Evolutionary conservation across 2,797 vertebrate genomes (phyloP), one percentile per base, ranked within the genome.

Genomic region (Acrocephalus scirpaceus): DNA sequence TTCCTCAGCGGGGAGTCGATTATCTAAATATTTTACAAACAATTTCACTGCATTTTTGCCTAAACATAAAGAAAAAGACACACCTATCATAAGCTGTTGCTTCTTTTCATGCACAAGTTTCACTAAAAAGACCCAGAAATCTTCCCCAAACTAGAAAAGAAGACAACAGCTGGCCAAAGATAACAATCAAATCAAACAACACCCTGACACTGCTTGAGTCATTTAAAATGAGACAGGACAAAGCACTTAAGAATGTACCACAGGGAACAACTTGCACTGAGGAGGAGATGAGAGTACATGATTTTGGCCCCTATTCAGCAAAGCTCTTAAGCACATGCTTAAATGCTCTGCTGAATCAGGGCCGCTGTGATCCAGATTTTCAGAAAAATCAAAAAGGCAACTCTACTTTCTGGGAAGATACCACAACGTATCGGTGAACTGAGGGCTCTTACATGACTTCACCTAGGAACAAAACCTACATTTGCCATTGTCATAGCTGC

Each of bases 141-240:
- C 81, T 93, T 77, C 81, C 71, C 61, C n/a, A 82, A 91, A 89
- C 54, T 19, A 93, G 77, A 58, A 83, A 88, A 95, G 91, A 93
- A 57, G 81, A 92, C 5, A 21, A 88, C 69, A 94, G 84, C 67
- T 23, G 27, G 96, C 96, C 95, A 96, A 96, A 96, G 95, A 97
- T 95, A 97, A 96, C 92, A 96, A 96, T 95, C 94, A 92, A 96
- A 96, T 97, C 96, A 96, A 97, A 97, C 96, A 97, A 96, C 96
- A 97, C 96, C 84, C 96, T 95, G 93, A 96, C 81, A 93, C 77
- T 26, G 78, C 95, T 80, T 96, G 96, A 97, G 92, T 97, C 90
- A 95, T 96, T 97, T 96, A 96, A 95, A 96, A 95, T 17, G 84
- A 97, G 96, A 96, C 95, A 95, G 95, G 93, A 97, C 96, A 95